These are phyloP conservation scores for Noturus placidus DNA, from an alignment of 2,113 vertebrate genomes.

Conservation along the genomic window DNA sequence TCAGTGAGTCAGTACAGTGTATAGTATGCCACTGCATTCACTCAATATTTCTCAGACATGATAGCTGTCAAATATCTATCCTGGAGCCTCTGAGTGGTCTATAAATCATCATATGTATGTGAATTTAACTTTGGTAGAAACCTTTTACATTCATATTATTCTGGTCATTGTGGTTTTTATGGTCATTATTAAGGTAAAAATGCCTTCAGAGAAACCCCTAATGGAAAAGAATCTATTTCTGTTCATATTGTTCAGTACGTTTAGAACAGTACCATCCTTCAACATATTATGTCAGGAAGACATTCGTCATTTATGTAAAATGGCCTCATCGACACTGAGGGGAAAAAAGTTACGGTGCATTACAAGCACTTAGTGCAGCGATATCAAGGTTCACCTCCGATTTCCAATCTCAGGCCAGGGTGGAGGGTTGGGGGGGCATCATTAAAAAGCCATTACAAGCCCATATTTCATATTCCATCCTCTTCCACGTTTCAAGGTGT, in stretches of 20 bases:
- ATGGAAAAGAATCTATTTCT: conserved; percentile 30
- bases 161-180: conserved; percentile 29
- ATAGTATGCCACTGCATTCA: background rate
- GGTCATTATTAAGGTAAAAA: conserved; percentile 20
- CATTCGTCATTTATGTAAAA: conserved; percentile 73
- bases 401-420: conserved; percentile 79
- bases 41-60: background rate
- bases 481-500: conserved; percentile 80
- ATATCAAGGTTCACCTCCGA: conserved; percentile 83
- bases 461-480: conserved; percentile 78
- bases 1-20: background rate
- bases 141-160: conserved; percentile 19
- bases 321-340: conserved; percentile 69
- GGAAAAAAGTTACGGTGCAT: conserved; percentile 78
- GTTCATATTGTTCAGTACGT: conserved; percentile 40
- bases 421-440: conserved; percentile 75
- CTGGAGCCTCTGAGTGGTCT: background rate
- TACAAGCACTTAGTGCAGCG: conserved; percentile 79
- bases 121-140: conserved; percentile 28
- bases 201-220: conserved; percentile 26
- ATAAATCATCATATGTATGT: conserved; percentile 18
- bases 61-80: conserved; percentile 14
- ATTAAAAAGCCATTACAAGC: conserved; percentile 83
- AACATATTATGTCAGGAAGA: conserved; percentile 61
- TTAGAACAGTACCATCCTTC: conserved; percentile 62